phyloP scores from a whole-genome alignment of 2,797 vertebrate species.

The Paguma larvata region DNA sequence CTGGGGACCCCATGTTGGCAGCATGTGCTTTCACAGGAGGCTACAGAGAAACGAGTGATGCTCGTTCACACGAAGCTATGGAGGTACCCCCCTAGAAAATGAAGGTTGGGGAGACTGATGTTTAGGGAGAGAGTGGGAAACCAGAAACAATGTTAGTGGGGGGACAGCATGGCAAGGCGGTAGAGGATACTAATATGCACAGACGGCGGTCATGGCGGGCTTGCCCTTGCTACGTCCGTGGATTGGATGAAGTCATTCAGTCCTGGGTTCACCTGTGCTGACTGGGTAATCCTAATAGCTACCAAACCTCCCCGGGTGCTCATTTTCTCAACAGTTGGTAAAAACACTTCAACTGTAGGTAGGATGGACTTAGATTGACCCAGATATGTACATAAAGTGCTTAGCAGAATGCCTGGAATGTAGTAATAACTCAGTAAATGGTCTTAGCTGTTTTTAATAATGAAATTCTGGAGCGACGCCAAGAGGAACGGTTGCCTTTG shows the following conservation, averaged over 20 bases:
- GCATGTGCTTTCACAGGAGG: neutral
- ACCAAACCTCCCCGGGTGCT: neutral
- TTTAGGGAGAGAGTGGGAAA: neutral
- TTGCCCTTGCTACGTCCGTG: neutral
- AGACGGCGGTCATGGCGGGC: fast-evolving
- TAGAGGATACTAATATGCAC: fast-evolving
- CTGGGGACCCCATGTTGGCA: too few relatives aligned
- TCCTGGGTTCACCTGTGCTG: neutral
- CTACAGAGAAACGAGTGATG: neutral
- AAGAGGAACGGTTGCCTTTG: constrained; percentile 32
- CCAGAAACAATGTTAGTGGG: neutral
- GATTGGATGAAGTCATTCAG: neutral
- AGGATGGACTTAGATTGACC: neutral
- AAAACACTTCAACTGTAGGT: neutral
- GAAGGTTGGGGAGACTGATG: neutral
- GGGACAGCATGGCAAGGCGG: fast-evolving
- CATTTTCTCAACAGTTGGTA: neutral
- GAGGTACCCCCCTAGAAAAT: neutral
- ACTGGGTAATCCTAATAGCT: neutral
- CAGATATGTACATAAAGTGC: neutral
- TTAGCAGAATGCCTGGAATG: constrained; percentile 42
- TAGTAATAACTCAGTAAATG: neutral
- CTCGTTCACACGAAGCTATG: neutral
- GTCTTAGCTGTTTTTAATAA: constrained; percentile 40
- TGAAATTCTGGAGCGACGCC: neutral